Evolutionary conservation across 2,888 invertebrate species (phyloP), one percentile per base, ranked within the genome.

Genomic region (Diplolepis rosae): DNA sequence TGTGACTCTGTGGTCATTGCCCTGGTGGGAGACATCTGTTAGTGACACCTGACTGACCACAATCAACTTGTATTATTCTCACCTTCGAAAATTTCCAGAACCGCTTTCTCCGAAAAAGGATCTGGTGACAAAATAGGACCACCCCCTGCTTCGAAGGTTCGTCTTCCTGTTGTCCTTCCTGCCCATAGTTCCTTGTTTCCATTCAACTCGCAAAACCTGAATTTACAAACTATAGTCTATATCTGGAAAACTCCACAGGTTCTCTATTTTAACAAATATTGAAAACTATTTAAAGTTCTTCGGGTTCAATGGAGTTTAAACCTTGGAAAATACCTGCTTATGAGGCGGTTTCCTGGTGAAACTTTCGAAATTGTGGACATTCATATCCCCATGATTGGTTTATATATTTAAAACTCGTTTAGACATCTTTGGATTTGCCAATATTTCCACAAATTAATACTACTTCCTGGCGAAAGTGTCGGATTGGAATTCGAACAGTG

Each of bases 151-250:
- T 54, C 30, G 30, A 28, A 48, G 54, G 2, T 54, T n/a, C 52
- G 30, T 18, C 52, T 54, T 32, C 52, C 52, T 30, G 54, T 61
- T 61, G 24, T 61, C 13, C 35, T 39, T 61, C 56, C 56, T 61
- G 56, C 7, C 35, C 54, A 32, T 54, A 18, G 32, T 54, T 24
- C 35, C 39, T 35, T 39, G 4, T 13, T 22, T 35, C n/a, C 6
- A 61, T 61, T 61, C 24, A 32, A 32, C 39, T 24, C 24, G 22
- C 35, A n/a, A 39, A 3, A 32, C 39, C 35, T 24, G n/a, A n/a
- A 13, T 56, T 35, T 39, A 32, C 35, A 39, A 28, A 52, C 51
- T 52, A 52, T 15, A 28, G 15, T 28, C 24, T 35, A 18, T 32
- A 45, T 32, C 18, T 9, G 32, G 18, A 39, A 39, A 24, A 15